A percentile compares a stretch with the other conserved stretches of the same genome.
phyloP scores from a whole-genome alignment of 2,888 invertebrate genomes.

The Tenthredo livida region DNA sequence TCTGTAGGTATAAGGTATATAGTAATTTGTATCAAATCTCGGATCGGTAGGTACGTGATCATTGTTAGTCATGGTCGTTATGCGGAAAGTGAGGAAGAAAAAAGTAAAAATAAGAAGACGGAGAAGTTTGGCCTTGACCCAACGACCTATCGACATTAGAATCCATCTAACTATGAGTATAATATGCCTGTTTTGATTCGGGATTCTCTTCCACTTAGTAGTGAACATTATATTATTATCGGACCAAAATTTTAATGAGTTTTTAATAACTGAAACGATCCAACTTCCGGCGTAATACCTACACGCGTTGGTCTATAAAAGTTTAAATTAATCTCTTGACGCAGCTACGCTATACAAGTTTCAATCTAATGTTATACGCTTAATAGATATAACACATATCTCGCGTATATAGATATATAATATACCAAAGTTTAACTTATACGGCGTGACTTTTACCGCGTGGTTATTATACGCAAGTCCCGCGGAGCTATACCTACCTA shows the following conservation, averaged over 20 bases:
- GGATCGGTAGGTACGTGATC: neutral
- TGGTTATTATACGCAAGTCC: neutral
- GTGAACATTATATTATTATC: too few species aligned
- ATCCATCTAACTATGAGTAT: neutral
- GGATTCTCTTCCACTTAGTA: neutral
- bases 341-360: neutral
- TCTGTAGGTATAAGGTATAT: neutral
- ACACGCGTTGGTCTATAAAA: neutral
- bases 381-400: slow-evolving; percentile 2
- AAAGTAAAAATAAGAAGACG: neutral
- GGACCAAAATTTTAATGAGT: neutral
- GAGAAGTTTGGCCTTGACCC: slow-evolving; percentile 22
- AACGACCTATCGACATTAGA: slow-evolving; percentile 16
- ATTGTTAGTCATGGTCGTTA: neutral
- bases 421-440: neutral
- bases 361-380: neutral
- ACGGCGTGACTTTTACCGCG: slow-evolving; percentile 24
- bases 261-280: neutral
- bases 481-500: too few species aligned
- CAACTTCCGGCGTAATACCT: neutral
- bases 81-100: neutral
- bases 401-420: neutral
- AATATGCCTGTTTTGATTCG: neutral
- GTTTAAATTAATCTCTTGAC: neutral
- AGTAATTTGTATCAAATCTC: neutral